phyloP scores from a whole-genome alignment of 2,113 vertebrate genomes.

The Globicephala melas region DNA sequence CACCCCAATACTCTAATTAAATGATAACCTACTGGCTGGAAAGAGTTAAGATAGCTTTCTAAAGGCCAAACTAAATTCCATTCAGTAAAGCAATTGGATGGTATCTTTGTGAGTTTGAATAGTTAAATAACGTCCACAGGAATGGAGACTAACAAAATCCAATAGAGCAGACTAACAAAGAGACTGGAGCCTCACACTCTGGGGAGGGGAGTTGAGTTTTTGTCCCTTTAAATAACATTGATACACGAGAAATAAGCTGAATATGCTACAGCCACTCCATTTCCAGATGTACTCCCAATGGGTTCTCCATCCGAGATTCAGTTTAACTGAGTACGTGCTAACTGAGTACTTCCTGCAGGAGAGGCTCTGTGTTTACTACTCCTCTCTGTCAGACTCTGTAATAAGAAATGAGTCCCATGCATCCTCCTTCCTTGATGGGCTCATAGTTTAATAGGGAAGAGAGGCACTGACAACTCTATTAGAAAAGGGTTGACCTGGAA shows the following conservation, averaged over 20 bases:
- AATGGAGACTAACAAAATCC: background rate
- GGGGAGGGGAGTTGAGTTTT: background rate
- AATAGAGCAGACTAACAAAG: background rate
- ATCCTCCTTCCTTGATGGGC: background rate
- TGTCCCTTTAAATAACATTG: background rate
- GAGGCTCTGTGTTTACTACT: background rate
- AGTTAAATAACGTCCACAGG: background rate
- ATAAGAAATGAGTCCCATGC: background rate
- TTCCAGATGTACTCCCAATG: background rate
- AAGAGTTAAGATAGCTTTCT: background rate
- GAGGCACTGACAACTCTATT: background rate
- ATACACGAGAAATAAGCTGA: background rate
- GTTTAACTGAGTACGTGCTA: background rate
- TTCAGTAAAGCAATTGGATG: background rate
- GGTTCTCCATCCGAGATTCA: background rate
- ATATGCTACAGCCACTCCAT: background rate
- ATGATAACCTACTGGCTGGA: slow-evolving; percentile 38
- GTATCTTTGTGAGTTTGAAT: background rate
- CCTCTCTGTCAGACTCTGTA: background rate
- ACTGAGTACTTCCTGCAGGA: background rate
- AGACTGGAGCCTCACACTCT: background rate
- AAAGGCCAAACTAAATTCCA: slow-evolving; percentile 14
- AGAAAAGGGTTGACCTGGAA: background rate
- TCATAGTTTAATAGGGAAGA: background rate
- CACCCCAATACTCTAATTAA: background rate